Base-by-base conservation (phyloP, 2,888 invertebrate species). In the Troides helena region DNA sequence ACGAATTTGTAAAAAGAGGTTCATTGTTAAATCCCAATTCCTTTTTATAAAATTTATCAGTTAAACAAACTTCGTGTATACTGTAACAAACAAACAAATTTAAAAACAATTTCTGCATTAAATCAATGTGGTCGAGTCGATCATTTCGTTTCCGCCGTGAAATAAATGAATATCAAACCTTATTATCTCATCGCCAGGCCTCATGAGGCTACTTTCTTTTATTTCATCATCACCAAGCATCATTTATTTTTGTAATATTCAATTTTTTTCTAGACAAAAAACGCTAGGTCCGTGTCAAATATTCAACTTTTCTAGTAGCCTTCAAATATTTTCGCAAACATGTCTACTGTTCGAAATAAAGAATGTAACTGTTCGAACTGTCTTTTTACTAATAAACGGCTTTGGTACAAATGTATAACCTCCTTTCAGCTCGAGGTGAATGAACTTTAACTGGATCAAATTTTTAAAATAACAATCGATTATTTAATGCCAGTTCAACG, bases 211-310 rank as follows among this genome's bases (percentile, higher is more conserved):
- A 80, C 83, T 85, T 79, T 86, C 90, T 90, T 91, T 92, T 86
- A 90, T 90, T 87, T 92, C 91, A 72, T 91, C 91, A 78, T 91
- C 90, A 75, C 89, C 89, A 85, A 92, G 90, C 92, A 92, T 92
- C 84, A 85, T 90, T 89, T 87, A 85, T 87, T 88, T 86, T 86
- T 77, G 80, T 83, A 87, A 83, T 88, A 84, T 89, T 90, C 89
- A 90, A 90, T 88, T 91, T 39, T 86, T 90, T 91, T 90, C 83
- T 73, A 83, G 80, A 87, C 84, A 88, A 89, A 90, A 88, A 85
- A 81, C 78, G 72, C 80, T 77, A 79, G 72, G 74, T 72, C 76
- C 80, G 82, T 84, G 86, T 86, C 86, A 85, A 84, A 83, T 81
- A 78, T 82, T 81, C 78, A 77, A 83, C 84, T 85, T 88, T 85